These are phyloP conservation scores for Drosophila parthenogenetica DNA, from an alignment of 2,888 invertebrate genomes.

Conservation along the genomic window DNA sequence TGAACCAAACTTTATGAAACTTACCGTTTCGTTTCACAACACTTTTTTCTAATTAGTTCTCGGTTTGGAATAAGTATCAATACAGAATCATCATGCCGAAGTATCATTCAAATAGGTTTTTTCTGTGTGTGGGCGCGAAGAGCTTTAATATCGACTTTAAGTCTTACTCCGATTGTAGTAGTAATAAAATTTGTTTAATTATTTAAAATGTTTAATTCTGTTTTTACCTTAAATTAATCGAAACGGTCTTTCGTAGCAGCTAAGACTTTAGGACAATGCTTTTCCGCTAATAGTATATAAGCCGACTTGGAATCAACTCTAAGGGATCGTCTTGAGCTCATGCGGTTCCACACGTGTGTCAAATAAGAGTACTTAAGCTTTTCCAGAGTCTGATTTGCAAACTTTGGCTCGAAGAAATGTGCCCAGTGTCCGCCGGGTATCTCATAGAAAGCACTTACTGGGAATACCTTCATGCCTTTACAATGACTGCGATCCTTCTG, in stretches of 20 bases:
- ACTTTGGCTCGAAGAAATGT: conserved; percentile 14
- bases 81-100: too few species aligned
- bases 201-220: too few species aligned
- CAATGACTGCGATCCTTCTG: conserved; percentile 1
- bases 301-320: conserved; percentile 3
- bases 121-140: too few species aligned
- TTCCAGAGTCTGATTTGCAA: not conserved
- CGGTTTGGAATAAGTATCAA: too few species aligned
- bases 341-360: conserved; percentile 17
- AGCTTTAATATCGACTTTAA: too few species aligned
- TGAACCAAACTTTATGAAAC: too few species aligned
- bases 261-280: conserved; percentile 19
- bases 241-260: conserved; percentile 1
- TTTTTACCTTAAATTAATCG: not conserved
- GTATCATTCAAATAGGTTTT: too few species aligned
- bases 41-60: too few species aligned
- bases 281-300: conserved; percentile 8
- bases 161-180: too few species aligned
- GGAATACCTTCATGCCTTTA: conserved; percentile 11
- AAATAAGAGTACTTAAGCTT: conserved; percentile 1
- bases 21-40: too few species aligned
- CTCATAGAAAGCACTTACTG: conserved; percentile 8
- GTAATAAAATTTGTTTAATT: too few species aligned
- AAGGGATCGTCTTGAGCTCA: not conserved
- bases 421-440: conserved; percentile 3